Evolutionary conservation across 2,797 vertebrate species (phyloP), one percentile per base, ranked within the genome.

Genomic region (Craterocephalus amniculus): DNA sequence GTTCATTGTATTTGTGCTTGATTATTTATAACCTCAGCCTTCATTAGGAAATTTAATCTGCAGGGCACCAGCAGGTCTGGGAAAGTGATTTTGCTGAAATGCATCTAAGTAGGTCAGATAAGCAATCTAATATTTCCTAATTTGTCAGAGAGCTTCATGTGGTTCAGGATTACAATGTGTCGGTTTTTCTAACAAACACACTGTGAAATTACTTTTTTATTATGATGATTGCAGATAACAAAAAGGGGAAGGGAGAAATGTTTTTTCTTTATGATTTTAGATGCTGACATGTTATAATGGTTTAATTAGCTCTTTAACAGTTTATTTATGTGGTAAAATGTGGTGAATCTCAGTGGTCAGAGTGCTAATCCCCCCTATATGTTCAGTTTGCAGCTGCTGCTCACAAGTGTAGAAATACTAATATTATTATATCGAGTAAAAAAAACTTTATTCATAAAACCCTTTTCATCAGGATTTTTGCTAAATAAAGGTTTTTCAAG

Each of bases 1-100:
- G 61, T 32, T 70, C 66, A 67, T 76, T 74, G 45, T 67, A 61
- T 63, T 24, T 45, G 34, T 60, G 1, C 69, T 83, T 58, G 65
- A 86, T 90, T 88, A 90, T 87, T 90, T 87, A 87, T 86, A 73
- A 87, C 76, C 43, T 63, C 58, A n/a, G 24, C 14, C 70, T 69
- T 86, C 72, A 79, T 83, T 71, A 71, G 78, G 75, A 83, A 83
- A 88, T 88, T 31, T 76, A 83, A 85, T 88, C 78, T 76, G 54
- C 78, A 65, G 79, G 66, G 49, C 60, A 62, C 32, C 54, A 54
- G 67, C 66, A 35, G 56, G 78, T 68, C 57, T 64, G 62, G 80
- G 57, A 86, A 84, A 80, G 70, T 63, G 76, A 78, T 78, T 87
- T 80, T 58, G 59, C 58, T 85, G 61, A 84, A 82, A 77, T 73